phyloP scores from a whole-genome alignment of 2,113 vertebrate genomes.

The Cyphomyrus discorhynchus region DNA sequence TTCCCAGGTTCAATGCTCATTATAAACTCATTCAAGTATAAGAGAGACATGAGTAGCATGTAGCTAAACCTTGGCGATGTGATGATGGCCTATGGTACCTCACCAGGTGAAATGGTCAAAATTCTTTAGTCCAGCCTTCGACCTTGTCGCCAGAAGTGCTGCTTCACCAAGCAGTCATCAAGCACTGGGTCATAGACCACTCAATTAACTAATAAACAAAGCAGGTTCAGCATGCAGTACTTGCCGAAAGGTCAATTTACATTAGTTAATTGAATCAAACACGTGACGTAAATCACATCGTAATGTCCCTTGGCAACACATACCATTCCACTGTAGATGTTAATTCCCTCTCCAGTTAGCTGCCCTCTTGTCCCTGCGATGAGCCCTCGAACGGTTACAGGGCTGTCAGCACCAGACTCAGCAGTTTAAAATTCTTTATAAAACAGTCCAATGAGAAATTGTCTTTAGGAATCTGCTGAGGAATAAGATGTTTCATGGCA shows the following conservation, averaged over 20 bases:
- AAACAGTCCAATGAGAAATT: conserved; percentile 10
- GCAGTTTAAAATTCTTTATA: conserved; percentile 13
- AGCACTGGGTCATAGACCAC: background rate
- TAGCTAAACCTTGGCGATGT: background rate
- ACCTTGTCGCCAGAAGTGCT: background rate
- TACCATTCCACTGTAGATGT: too few relatives aligned
- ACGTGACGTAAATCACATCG: background rate
- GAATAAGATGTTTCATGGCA: conserved; percentile 38
- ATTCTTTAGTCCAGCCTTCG: background rate
- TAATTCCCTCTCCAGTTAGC: background rate
- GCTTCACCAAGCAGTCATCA: background rate
- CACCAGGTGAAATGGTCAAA: background rate
- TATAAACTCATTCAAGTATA: conserved; percentile 47
- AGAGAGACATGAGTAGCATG: conserved; percentile 10
- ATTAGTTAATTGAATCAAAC: background rate
- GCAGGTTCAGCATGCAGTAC: background rate
- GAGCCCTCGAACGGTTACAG: background rate
- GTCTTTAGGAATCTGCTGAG: conserved; percentile 28
- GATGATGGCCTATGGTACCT: background rate
- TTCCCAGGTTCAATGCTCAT: conserved; percentile 47
- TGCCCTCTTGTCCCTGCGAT: background rate
- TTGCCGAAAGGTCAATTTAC: background rate
- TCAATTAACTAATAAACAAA: background rate
- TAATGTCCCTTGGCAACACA: background rate
- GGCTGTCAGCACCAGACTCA: background rate